Conservation (phyloP, 2,113 vertebrate genomes). For the Miniopterus natalensis region DNA sequence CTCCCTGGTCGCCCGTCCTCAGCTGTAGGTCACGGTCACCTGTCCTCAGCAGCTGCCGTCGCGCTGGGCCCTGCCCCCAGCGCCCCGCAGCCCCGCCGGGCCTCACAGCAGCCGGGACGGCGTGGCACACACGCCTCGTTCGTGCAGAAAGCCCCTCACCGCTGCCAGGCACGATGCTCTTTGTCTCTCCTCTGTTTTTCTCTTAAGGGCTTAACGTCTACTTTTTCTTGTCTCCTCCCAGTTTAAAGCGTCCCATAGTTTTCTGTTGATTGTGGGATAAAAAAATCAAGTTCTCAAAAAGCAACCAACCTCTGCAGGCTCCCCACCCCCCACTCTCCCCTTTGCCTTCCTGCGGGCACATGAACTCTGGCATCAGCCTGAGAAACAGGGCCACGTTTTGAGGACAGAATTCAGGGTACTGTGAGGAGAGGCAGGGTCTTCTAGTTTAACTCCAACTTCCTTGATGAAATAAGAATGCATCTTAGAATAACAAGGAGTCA, state of each 20-base stretch:
- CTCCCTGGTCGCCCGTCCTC: neutral
- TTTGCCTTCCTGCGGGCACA: neutral
- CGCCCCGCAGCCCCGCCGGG: neutral
- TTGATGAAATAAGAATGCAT: neutral
- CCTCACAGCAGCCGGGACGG: neutral
- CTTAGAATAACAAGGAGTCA: neutral
- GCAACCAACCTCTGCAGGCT: neutral
- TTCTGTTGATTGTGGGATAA: neutral
- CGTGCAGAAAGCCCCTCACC: too few relatives aligned
- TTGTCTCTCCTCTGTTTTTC: too few relatives aligned
- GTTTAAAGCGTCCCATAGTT: neutral
- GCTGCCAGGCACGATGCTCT: too few relatives aligned
- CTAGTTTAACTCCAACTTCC: neutral
- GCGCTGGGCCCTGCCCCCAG: neutral
- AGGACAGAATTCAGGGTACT: neutral
- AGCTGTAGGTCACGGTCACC: neutral
- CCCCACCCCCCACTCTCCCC: neutral
- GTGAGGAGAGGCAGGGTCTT: neutral
- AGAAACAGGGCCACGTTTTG: neutral
- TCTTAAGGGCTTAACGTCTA: too few relatives aligned
- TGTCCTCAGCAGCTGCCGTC: neutral
- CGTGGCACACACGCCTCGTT: too few relatives aligned
- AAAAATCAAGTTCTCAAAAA: neutral
- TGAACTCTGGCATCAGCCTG: neutral
- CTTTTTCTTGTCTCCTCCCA: neutral